Evolutionary conservation across 2,888 invertebrate genomes (phyloP), one percentile per base, ranked within the genome.

Genomic region (Sinotaia quadrata): DNA sequence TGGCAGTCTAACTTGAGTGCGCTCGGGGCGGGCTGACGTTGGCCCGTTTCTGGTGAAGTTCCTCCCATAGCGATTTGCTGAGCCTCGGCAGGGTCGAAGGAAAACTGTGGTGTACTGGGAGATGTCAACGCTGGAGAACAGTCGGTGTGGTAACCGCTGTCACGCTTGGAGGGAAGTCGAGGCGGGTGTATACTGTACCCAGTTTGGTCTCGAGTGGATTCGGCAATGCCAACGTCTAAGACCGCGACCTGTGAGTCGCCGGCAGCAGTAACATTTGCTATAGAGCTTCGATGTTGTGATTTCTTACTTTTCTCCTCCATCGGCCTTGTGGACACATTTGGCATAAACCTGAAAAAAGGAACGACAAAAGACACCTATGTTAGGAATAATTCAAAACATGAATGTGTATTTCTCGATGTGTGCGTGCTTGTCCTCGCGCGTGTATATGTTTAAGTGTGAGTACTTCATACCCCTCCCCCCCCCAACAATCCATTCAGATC

Each of bases 141-240:
- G 62, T 83, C 84, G 0, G 84, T 82, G 51, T 77, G 69, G 74
- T 83, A 84, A 24, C 84, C 84, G 72, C 82, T 83, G 74, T 84
- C 84, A 10, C 83, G 75, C 61, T 80, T 79, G 59, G 60, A 52
- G n/a, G 70, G 56, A 10, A 34, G 66, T 12, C 56, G 70, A 21
- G 66, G 56, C 33, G 56, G 63, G 31, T 29, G 29, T 18, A 10
- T 31, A 34, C 33, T 15, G 29, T 54, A 15, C 31, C n/a, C n/a
- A n/a, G n/a, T n/a, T n/a, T n/a, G n/a, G n/a, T n/a, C n/a, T n/a
- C n/a, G n/a, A n/a, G n/a, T n/a, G n/a, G n/a, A n/a, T 51, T 49
- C 34, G 18, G 31, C 52, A 41, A 33, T 24, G 36, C 24, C 57
- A 34, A 5, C 34, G 24, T 15, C 57, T 57, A 31, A 33, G 33